These are phyloP conservation scores for Campopleginae sp. DNA, from an alignment of 2,888 invertebrate genomes.

Conservation along the genomic window DNA sequence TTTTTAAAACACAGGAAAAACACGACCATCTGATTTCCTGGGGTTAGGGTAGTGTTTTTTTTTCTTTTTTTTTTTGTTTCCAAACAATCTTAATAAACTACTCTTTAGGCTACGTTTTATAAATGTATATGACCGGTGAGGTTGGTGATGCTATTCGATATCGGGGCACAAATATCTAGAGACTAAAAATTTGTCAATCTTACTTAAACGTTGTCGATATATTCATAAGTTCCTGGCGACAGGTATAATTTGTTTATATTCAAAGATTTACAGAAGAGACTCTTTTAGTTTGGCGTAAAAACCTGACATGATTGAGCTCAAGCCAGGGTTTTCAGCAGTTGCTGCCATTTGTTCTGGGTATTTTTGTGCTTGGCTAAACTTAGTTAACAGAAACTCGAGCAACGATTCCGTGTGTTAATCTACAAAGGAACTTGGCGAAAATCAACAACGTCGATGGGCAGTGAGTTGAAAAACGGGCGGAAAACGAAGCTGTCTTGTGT, in stretches of 20 bases:
- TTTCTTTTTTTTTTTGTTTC: slow-evolving; percentile 23
- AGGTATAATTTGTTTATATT: slow-evolving; percentile 3
- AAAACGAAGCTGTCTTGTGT: slow-evolving; percentile 14
- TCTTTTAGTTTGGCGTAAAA: background rate
- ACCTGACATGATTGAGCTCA: slow-evolving; percentile 17
- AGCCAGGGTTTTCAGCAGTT: slow-evolving; percentile 19
- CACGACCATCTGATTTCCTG: slow-evolving; percentile 39
- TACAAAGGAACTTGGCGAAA: slow-evolving; percentile 6
- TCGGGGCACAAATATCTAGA: slow-evolving; percentile 29
- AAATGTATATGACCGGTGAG: slow-evolving; percentile 33
- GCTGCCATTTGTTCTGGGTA: slow-evolving; percentile 4
- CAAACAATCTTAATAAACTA: slow-evolving; percentile 43
- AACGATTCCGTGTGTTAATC: background rate
- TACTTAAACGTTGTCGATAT: slow-evolving; percentile 25
- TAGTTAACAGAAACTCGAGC: background rate
- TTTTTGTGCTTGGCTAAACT: slow-evolving; percentile 14
- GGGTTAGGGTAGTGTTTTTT: background rate
- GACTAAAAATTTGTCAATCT: slow-evolving; percentile 44
- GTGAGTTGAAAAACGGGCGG: slow-evolving; percentile 24
- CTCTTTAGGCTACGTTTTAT: slow-evolving; percentile 41
- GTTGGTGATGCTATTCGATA: slow-evolving; percentile 26
- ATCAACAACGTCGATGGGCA: slow-evolving; percentile 50
- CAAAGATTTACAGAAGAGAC: slow-evolving; percentile 24
- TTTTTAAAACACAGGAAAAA: slow-evolving; percentile 40
- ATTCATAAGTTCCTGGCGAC: slow-evolving; percentile 4